A percentile compares a stretch with the other conserved stretches of the same genome.
Evolutionary conservation across 2,113 vertebrate species (phyloP).

Genomic region (Climacteris rufus): DNA sequence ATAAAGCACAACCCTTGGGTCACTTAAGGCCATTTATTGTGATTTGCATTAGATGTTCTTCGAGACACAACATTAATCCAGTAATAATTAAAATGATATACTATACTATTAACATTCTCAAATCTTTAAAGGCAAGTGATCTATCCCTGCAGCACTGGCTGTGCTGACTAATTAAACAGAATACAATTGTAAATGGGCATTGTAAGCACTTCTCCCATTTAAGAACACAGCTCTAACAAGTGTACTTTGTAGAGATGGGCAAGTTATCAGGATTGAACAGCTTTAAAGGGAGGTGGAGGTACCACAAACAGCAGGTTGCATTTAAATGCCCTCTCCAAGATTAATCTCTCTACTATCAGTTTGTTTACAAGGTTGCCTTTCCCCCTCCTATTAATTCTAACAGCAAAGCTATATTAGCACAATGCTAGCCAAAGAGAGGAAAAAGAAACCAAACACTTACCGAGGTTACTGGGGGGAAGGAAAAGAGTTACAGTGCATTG

Average conservation of each 20-base stretch:
- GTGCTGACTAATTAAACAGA: slow-evolving; percentile 74
- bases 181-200: slow-evolving; percentile 67
- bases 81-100: slow-evolving; percentile 80
- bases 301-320: slow-evolving; percentile 1
- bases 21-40: slow-evolving; percentile 67
- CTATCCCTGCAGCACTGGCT: slow-evolving; percentile 66
- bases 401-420: neutral
- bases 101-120: slow-evolving; percentile 80
- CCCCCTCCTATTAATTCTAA: neutral
- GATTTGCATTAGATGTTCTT: slow-evolving; percentile 71
- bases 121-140: slow-evolving; percentile 74
- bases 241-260: neutral
- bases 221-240: slow-evolving; percentile 62
- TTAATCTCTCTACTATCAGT: neutral
- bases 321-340: slow-evolving; percentile 8
- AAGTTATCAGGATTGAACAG: slow-evolving; percentile 20
- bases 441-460: slow-evolving; percentile 23
- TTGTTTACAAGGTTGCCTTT: neutral
- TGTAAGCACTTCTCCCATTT: slow-evolving; percentile 65
- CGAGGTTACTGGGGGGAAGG: neutral
- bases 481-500: neutral
- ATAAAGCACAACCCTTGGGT: slow-evolving; percentile 66
- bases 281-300: neutral
- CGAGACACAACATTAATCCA: slow-evolving; percentile 75
- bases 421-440: neutral